A percentile compares a stretch with the other conserved stretches of the same genome.
These are phyloP conservation scores for Habrosyne pyritoides DNA, from an alignment of 2,888 invertebrate genomes.

Conservation along the genomic window DNA sequence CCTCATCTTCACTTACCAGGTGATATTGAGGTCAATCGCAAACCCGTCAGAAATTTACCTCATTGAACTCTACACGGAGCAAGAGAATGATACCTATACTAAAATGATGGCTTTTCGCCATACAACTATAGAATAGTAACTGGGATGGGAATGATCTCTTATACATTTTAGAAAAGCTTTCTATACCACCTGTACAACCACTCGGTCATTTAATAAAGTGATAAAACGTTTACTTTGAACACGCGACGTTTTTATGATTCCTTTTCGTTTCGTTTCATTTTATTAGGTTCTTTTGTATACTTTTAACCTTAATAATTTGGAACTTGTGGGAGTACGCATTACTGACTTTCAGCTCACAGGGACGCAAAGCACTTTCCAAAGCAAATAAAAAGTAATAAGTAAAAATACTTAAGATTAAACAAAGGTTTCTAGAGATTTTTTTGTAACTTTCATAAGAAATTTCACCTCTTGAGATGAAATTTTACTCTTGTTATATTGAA, in stretches of 20 bases:
- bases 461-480: not conserved
- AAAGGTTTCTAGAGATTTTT: not conserved
- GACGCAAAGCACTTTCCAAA: slow-evolving; percentile 25
- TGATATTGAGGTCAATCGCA: too few relatives aligned
- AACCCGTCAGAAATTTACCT: too few relatives aligned
- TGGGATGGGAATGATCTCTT: slow-evolving; percentile 40
- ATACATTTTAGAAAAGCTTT: slow-evolving; percentile 37
- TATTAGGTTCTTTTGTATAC: slow-evolving; percentile 46
- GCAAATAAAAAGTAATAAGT: slow-evolving; percentile 24
- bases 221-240: slow-evolving; percentile 64
- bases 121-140: slow-evolving; percentile 41
- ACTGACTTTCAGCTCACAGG: slow-evolving; percentile 31
- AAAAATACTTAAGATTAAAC: slow-evolving; percentile 6
- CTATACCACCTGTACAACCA: slow-evolving; percentile 26
- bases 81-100: slow-evolving; percentile 34
- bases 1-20: too few relatives aligned
- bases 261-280: slow-evolving; percentile 46
- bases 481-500: not conserved
- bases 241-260: slow-evolving; percentile 69
- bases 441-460: not conserved
- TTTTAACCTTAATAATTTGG: slow-evolving; percentile 51
- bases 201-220: slow-evolving; percentile 71
- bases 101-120: slow-evolving; percentile 42
- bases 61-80: slow-evolving; percentile 12
- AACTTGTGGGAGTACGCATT: slow-evolving; percentile 42